Conservation (phyloP, 2,113 vertebrate genomes). For the Dermatemys mawii region DNA sequence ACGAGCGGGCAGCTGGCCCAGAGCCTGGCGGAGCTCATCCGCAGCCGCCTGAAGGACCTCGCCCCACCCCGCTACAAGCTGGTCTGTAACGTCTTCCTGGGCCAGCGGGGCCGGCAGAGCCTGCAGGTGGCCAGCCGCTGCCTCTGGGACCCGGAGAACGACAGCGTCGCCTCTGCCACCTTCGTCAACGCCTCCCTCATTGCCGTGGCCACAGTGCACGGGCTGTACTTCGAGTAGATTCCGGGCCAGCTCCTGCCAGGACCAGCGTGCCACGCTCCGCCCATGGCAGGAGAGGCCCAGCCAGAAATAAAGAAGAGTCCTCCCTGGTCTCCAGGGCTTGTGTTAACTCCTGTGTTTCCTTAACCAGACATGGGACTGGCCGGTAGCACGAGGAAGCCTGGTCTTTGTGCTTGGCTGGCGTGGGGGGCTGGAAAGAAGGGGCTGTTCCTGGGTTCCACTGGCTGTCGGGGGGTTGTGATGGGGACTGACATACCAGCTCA, state of each 20-base stretch:
- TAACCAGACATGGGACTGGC: background rate
- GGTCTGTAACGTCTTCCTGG: slow-evolving; percentile 81
- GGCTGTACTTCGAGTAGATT: slow-evolving; percentile 79
- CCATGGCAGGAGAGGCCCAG: rapidly evolving
- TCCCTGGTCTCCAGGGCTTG: background rate
- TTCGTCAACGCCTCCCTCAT: slow-evolving; percentile 81
- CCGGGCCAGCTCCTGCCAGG: slow-evolving; percentile 21
- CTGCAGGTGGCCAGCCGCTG: slow-evolving; percentile 75
- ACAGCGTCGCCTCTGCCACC: slow-evolving; percentile 75
- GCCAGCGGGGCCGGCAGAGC: slow-evolving; percentile 74
- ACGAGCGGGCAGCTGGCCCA: slow-evolving; percentile 52
- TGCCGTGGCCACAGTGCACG: slow-evolving; percentile 78
- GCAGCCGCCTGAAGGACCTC: slow-evolving; percentile 67
- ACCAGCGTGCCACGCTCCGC: background rate
- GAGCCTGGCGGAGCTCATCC: slow-evolving; percentile 76
- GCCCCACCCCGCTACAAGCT: slow-evolving; percentile 82
- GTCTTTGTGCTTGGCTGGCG: background rate
- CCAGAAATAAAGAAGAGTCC: slow-evolving; percentile 67
- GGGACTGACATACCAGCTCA: background rate
- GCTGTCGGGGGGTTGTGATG: too few relatives aligned
- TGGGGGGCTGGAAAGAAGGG: too few relatives aligned
- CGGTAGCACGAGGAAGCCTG: background rate
- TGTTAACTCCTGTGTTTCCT: background rate
- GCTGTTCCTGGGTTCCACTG: too few relatives aligned
- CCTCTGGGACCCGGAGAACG: slow-evolving; percentile 72